Percentiles rank a stretch among this genome's conserved stretches.
phyloP scores from a whole-genome alignment of 2,797 vertebrate species.

The Myotis daubentonii region DNA sequence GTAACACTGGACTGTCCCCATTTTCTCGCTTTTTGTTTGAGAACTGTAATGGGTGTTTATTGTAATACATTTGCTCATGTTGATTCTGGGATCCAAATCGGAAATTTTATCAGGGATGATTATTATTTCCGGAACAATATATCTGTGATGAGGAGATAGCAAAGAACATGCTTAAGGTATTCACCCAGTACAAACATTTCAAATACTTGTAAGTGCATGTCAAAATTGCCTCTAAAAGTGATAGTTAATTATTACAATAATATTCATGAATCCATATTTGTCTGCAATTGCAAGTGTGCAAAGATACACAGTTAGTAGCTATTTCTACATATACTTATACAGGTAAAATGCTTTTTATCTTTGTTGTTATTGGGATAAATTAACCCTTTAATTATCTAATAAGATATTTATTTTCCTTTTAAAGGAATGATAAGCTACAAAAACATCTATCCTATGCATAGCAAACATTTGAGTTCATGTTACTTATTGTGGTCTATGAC shows the following conservation, averaged over 20 bases:
- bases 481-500: not conserved
- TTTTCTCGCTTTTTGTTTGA: not conserved
- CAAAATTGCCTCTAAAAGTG: constrained; percentile 10
- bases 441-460: not conserved
- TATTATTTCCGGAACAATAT: not conserved
- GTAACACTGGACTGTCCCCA: rapidly evolving
- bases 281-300: not conserved
- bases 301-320: not conserved
- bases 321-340: not conserved
- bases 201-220: not conserved
- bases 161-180: not conserved
- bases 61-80: not conserved
- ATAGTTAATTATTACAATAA: not conserved
- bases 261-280: not conserved
- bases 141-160: not conserved
- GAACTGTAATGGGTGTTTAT: not conserved
- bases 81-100: not conserved
- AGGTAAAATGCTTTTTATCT: not conserved
- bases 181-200: not conserved
- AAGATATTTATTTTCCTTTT: constrained; percentile 4
- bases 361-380: not conserved
- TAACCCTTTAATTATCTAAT: not conserved
- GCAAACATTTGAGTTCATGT: constrained; percentile 2
- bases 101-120: not conserved
- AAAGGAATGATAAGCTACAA: not conserved